phyloP scores from a whole-genome alignment of 2,113 vertebrate genomes.

The Hylia prasina region DNA sequence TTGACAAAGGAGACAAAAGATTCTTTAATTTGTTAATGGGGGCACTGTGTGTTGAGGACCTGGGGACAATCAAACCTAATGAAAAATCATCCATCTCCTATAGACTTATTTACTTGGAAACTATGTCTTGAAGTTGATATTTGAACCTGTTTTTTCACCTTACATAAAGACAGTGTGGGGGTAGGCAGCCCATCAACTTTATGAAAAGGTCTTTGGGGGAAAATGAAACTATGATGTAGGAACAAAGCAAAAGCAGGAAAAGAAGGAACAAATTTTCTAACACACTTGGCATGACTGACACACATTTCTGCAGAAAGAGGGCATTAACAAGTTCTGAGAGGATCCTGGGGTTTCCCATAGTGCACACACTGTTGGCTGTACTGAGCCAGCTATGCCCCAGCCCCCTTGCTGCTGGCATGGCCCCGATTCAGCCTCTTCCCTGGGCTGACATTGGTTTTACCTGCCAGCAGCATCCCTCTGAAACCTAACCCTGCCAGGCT shows the following conservation, averaged over 20 bases:
- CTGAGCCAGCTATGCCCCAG: rapidly evolving
- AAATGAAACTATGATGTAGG: not conserved
- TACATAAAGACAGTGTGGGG: not conserved
- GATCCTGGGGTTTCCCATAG: not conserved
- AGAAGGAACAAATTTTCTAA: not conserved
- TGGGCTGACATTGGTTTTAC: not conserved
- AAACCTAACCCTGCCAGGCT: not conserved
- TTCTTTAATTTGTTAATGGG: not conserved
- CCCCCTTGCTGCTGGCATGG: not conserved
- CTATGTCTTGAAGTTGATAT: not conserved
- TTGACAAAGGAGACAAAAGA: not conserved
- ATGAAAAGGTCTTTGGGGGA: not conserved
- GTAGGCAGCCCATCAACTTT: not conserved
- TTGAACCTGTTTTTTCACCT: not conserved
- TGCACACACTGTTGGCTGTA: not conserved
- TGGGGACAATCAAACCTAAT: not conserved
- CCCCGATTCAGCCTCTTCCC: not conserved
- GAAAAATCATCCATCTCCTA: not conserved
- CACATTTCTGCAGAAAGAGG: not conserved
- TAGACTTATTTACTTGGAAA: not conserved
- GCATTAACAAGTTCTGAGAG: not conserved
- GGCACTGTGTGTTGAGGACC: not conserved
- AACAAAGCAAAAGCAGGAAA: not conserved
- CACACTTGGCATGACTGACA: not conserved
- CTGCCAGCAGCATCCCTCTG: not conserved